Evolutionary conservation across 2,797 vertebrate genomes (phyloP).

Genomic region (Lycodopsis pacificus): DNA sequence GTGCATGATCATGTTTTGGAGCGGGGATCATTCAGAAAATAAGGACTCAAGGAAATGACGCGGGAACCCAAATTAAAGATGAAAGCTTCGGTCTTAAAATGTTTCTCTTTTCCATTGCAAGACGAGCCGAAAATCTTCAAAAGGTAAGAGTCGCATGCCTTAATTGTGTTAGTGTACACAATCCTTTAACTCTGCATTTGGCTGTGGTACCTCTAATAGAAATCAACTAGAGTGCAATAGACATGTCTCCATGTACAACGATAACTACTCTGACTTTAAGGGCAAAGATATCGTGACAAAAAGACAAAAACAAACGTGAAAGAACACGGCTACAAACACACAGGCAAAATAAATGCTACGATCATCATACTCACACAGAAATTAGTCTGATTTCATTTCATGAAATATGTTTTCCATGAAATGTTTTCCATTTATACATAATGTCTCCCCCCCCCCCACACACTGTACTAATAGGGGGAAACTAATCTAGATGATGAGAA

Average conservation of each 20-base stretch:
- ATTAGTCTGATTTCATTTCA: conserved; percentile 57
- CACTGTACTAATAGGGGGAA: conserved; percentile 67
- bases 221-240: not conserved
- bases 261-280: not conserved
- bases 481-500: conserved; percentile 79
- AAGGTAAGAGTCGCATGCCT: conserved; percentile 30
- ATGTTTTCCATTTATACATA: conserved; percentile 75
- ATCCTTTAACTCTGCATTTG: conserved; percentile 8
- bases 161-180: conserved; percentile 15
- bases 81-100: conserved; percentile 54
- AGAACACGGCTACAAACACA: not conserved
- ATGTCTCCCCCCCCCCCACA: conserved; percentile 49
- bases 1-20: conserved; percentile 41
- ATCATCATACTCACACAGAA: conserved; percentile 55
- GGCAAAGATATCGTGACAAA: conserved; percentile 1
- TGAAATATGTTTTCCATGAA: conserved; percentile 77
- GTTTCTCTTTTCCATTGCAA: conserved; percentile 36
- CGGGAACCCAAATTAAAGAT: conserved; percentile 47
- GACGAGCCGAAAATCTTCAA: conserved; percentile 39
- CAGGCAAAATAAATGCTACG: conserved; percentile 21
- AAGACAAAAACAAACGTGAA: conserved; percentile 7
- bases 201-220: not conserved
- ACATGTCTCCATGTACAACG: not conserved
- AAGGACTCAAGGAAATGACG: conserved; percentile 52
- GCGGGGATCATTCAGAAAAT: conserved; percentile 45